phyloP scores from a whole-genome alignment of 2,113 vertebrate genomes.

The Prolemur simus region DNA sequence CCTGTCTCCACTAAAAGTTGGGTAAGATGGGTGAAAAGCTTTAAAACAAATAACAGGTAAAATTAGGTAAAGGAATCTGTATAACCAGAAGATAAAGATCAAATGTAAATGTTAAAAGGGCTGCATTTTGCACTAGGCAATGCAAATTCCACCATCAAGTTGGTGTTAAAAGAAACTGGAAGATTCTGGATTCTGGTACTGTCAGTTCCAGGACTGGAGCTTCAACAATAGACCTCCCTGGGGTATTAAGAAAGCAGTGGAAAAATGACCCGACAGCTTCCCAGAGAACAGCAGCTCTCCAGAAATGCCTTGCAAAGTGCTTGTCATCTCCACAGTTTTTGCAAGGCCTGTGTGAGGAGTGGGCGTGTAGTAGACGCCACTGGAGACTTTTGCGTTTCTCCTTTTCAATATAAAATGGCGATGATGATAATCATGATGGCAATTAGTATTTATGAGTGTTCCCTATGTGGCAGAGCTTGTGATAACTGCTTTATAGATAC shows the following conservation, averaged over 20 bases:
- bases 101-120: slow-evolving; percentile 31
- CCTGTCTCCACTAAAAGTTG: slow-evolving; percentile 5
- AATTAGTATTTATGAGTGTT: neutral
- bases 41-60: slow-evolving; percentile 52
- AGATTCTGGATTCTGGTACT: neutral
- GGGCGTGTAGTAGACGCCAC: neutral
- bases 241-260: neutral
- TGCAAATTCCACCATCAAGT: neutral
- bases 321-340: neutral
- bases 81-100: neutral
- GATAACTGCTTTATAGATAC: neutral
- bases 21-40: neutral
- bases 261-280: neutral
- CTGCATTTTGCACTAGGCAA: neutral
- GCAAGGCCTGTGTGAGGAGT: neutral
- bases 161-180: neutral
- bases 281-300: neutral
- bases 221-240: neutral
- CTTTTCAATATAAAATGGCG: neutral
- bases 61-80: neutral
- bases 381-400: neutral
- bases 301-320: neutral
- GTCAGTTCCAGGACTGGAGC: neutral
- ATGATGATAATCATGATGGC: no score
- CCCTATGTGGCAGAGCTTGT: neutral